phyloP scores from a whole-genome alignment of 2,888 invertebrate species.

The Hedychridium roseum region DNA sequence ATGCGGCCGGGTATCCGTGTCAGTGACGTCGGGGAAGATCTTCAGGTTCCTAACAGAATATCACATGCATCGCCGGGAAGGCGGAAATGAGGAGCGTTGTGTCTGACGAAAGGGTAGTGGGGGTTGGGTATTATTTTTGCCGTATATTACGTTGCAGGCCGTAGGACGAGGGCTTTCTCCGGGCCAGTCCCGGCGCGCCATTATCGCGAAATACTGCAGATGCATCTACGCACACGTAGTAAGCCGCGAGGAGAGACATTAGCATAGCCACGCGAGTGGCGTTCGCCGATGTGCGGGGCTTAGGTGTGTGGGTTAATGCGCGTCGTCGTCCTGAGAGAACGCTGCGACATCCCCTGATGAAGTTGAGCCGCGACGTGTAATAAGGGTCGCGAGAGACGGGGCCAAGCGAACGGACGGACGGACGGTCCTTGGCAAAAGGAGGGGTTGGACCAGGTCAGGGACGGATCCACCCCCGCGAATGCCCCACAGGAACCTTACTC shows the following conservation, averaged over 20 bases:
- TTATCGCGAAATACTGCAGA: constrained; percentile 42
- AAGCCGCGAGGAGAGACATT: too few species aligned
- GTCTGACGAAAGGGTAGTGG: too few species aligned
- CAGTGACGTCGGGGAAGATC: too few species aligned
- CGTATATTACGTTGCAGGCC: not conserved
- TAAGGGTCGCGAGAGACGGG: constrained; percentile 56
- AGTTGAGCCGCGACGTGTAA: constrained; percentile 62
- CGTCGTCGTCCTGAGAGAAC: constrained; percentile 40
- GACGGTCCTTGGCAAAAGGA: constrained; percentile 28
- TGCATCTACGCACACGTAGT: constrained; percentile 37
- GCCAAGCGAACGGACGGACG: constrained; percentile 43
- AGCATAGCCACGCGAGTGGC: constrained; percentile 27
- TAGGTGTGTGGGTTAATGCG: constrained; percentile 52
- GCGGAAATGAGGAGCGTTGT: too few species aligned
- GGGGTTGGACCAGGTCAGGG: constrained; percentile 30
- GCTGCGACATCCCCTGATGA: constrained; percentile 57
- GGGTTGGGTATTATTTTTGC: constrained; percentile 3
- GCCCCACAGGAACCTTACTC: too few species aligned
- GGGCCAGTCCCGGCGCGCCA: constrained; percentile 23
- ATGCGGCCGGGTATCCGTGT: too few species aligned
- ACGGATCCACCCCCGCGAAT: constrained; percentile 24
- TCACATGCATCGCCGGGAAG: too few species aligned
- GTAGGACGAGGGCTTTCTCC: too few species aligned
- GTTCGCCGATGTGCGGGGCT: constrained; percentile 18
- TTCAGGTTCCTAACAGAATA: too few species aligned